phyloP scores from a whole-genome alignment of 2,888 invertebrate species.

The Troides oblongomaculatus region DNA sequence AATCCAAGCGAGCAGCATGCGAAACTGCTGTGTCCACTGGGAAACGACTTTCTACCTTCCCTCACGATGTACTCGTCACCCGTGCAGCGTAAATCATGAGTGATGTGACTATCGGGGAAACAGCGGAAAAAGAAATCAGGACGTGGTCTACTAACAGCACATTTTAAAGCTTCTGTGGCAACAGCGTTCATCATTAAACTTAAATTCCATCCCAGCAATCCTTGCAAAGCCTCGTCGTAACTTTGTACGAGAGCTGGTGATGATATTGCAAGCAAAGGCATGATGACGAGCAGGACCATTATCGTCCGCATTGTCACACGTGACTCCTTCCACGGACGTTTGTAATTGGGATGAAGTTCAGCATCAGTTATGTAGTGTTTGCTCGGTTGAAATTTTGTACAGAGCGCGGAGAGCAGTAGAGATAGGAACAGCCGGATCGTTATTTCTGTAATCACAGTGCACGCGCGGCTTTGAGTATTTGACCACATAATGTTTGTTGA shows the following conservation, averaged over 20 bases:
- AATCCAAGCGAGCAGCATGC: conserved; percentile 88
- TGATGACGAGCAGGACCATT: conserved; percentile 80
- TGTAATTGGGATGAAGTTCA: conserved; percentile 85
- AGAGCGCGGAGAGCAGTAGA: conserved; percentile 61
- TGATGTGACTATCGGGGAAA: conserved; percentile 84
- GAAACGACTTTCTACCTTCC: conserved; percentile 92
- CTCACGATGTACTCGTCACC: conserved; percentile 80
- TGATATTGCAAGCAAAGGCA: conserved; percentile 78
- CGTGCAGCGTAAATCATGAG: conserved; percentile 79
- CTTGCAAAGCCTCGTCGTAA: conserved; percentile 44
- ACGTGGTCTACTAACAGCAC: conserved; percentile 84
- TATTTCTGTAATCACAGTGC: conserved; percentile 39
- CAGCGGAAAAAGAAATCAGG: conserved; percentile 92
- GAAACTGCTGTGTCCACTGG: conserved; percentile 92
- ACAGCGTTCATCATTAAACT: conserved; percentile 83
- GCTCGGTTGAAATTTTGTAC: conserved; percentile 81
- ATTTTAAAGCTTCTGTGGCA: conserved; percentile 81
- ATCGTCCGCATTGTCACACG: conserved; percentile 83
- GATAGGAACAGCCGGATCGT: conserved; percentile 46
- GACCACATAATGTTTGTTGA: conserved; percentile 7
- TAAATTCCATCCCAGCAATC: conserved; percentile 79
- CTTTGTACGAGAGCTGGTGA: conserved; percentile 53
- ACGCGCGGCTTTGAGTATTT: not conserved
- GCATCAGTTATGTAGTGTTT: conserved; percentile 85
- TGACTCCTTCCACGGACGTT: conserved; percentile 84